Conservation (phyloP, 2,113 vertebrate species). For the Toxotes chatareus region DNA sequence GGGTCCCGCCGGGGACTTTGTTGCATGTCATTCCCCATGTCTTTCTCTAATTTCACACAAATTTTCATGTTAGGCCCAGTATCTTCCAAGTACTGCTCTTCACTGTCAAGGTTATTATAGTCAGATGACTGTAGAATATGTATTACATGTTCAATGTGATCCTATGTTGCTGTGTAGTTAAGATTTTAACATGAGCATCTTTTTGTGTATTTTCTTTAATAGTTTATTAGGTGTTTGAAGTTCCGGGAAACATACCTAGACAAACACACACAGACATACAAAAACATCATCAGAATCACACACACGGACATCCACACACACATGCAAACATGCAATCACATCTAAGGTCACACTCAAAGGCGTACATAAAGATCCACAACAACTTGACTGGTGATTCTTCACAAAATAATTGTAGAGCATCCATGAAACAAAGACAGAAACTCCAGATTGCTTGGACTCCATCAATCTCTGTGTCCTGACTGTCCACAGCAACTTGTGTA, state of each 20-base stretch:
- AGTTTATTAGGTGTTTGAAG: neutral
- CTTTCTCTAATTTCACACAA: too few relatives aligned
- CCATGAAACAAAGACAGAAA: constrained; percentile 44
- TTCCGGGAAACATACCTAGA: neutral
- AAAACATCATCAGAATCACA: neutral
- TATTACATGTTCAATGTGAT: neutral
- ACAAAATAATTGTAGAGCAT: constrained; percentile 23
- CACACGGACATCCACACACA: neutral
- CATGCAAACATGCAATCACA: constrained; percentile 12
- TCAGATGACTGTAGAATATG: neutral
- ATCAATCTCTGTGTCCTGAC: constrained; percentile 47
- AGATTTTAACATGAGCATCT: neutral
- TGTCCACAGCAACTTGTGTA: constrained; percentile 33
- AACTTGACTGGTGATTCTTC: constrained; percentile 21
- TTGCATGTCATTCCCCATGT: neutral
- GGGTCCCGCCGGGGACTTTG: neutral
- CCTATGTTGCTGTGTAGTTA: neutral
- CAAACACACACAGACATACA: neutral
- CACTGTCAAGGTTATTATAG: neutral
- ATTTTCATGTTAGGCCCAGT: neutral
- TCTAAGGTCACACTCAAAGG: neutral
- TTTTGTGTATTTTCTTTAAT: neutral
- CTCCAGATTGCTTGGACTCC: constrained; percentile 18
- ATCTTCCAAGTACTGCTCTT: neutral
- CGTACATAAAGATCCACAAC: constrained; percentile 4